These are phyloP conservation scores for Xestia rhomboidea DNA, from an alignment of 2,888 invertebrate genomes.

Conservation along the genomic window DNA sequence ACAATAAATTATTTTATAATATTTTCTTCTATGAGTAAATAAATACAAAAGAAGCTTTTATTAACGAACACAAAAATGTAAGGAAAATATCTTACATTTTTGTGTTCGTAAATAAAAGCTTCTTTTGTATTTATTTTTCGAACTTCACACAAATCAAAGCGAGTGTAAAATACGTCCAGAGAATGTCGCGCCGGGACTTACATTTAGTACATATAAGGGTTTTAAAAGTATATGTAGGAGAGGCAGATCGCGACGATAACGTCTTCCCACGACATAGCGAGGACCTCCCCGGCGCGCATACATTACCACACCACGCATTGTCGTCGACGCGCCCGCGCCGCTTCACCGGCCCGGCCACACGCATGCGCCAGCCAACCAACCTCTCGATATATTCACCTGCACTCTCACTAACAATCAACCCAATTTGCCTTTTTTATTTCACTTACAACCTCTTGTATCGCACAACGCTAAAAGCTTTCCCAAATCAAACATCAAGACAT, in stretches of 20 bases:
- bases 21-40: not conserved
- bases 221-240: constrained; percentile 65
- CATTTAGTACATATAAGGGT: constrained; percentile 57
- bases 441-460: constrained; percentile 16
- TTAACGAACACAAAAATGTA: constrained; percentile 5
- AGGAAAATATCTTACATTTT: no score
- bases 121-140: no score
- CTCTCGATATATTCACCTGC: constrained; percentile 64
- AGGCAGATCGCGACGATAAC: constrained; percentile 74
- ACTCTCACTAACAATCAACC: constrained; percentile 63
- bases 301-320: constrained; percentile 84
- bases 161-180: constrained; percentile 46
- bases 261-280: constrained; percentile 83
- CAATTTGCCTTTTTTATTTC: constrained; percentile 50
- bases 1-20: not conserved
- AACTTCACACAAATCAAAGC: constrained; percentile 29
- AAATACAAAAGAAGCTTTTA: not conserved
- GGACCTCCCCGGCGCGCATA: constrained; percentile 89
- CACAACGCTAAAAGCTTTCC: constrained; percentile 2
- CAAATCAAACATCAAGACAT: not conserved
- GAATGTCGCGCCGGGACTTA: constrained; percentile 42
- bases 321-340: constrained; percentile 72
- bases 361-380: constrained; percentile 62
- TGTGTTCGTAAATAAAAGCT: no score
- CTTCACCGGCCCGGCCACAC: constrained; percentile 69